Evolutionary conservation across 2,888 invertebrate genomes (phyloP), one percentile per base, ranked within the genome.

Genomic region (Cantharis flavilabris): DNA sequence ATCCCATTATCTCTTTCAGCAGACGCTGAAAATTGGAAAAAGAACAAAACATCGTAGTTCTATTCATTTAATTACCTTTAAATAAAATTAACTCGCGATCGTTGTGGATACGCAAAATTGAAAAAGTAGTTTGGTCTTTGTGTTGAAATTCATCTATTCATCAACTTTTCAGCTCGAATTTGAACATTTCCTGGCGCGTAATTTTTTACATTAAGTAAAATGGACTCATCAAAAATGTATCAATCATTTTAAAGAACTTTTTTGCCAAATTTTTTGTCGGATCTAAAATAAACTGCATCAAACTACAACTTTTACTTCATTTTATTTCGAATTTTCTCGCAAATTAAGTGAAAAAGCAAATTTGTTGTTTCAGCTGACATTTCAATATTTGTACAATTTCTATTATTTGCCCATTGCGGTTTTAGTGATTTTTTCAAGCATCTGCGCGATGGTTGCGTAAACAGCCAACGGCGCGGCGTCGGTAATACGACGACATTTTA

Each of bases 141-240:
- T 65, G 23, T 49, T 49, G n/a, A 49, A 49, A 49, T 49, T 49
- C 49, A 49, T 49, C 49, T 49, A 49, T 49, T 49, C 49, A 49
- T 49, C 49, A 49, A 49, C 49, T 49, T 49, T 49, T 49, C 49
- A 49, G 49, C 49, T 49, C 49, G 49, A n/a, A 49, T 49, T 49
- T 49, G 49, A 49, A 49, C 49, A 49, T 23, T 30, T 20, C 73
- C 73, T 49, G 70, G 49, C 69, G 73, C 71, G 62, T 26, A 71
- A 62, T 73, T 70, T 76, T 72, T 73, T 76, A 62, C 63, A 71
- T 70, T 70, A 76, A 73, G 62, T 70, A 73, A 76, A 76, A 70
- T 65, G 67, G 70, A 63, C 70, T 73, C 76, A 76, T 76, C 71
- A 76, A 76, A 76, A 73, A 73, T 73, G 73, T 73, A 76, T 76